Conservation (phyloP, 2,888 invertebrate species). For the Drosophila borborema region DNA sequence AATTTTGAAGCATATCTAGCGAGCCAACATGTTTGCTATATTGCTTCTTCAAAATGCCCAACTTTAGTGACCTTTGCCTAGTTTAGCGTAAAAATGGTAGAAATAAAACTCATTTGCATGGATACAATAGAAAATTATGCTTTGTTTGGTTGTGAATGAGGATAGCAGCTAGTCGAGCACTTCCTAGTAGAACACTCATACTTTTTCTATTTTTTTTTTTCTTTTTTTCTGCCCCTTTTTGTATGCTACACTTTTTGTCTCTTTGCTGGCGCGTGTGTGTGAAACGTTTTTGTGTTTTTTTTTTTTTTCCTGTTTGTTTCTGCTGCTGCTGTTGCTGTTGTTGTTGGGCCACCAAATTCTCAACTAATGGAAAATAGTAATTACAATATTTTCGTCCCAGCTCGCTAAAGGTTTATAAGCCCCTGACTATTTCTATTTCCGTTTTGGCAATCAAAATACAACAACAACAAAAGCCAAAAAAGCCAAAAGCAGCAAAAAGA, state of each 20-base stretch:
- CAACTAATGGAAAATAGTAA: constrained; percentile 78
- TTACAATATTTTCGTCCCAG: constrained; percentile 67
- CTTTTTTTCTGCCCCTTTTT: constrained; percentile 43
- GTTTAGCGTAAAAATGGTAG: not conserved
- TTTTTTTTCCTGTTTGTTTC: constrained; percentile 8
- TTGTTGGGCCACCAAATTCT: constrained; percentile 38
- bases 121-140: not conserved
- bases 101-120: not conserved
- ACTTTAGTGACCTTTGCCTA: not conserved
- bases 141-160: not conserved
- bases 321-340: constrained; percentile 9
- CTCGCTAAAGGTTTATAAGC: constrained; percentile 28
- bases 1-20: not conserved
- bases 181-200: not conserved
- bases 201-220: constrained; percentile 3
- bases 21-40: not conserved
- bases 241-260: constrained; percentile 40
- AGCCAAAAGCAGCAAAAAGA: not conserved
- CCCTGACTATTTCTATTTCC: constrained; percentile 24
- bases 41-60: not conserved
- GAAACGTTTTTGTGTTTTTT: constrained; percentile 14
- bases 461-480: not conserved
- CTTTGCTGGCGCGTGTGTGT: constrained; percentile 25
- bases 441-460: constrained; percentile 7
- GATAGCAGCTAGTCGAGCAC: constrained; percentile 1